Conservation (phyloP, 2,888 invertebrate species). For the Prionchulus punctatus region DNA sequence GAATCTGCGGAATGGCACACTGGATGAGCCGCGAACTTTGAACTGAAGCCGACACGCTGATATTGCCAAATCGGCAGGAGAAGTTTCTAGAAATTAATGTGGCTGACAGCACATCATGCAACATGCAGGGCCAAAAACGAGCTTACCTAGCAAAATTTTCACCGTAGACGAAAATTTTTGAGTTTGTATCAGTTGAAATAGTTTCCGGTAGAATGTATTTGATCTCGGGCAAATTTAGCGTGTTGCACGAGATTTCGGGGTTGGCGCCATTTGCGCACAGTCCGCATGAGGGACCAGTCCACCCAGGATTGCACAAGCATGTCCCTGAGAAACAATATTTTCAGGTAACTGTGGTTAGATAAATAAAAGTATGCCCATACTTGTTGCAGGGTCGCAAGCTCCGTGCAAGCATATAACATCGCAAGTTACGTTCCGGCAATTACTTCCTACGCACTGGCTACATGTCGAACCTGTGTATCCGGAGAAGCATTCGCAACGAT, state of each 20-base stretch:
- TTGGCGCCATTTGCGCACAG: background rate
- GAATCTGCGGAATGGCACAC: no score
- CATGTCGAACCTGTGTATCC: background rate
- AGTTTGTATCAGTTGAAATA: background rate
- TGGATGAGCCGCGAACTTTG: no score
- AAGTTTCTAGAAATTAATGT: no score
- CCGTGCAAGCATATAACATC: no score
- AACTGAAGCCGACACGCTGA: no score
- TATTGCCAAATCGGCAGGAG: no score
- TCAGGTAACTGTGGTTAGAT: no score
- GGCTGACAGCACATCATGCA: no score
- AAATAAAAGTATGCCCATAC: no score
- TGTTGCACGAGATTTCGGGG: background rate
- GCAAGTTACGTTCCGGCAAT: no score
- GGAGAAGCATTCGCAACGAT: background rate
- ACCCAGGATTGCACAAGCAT: background rate
- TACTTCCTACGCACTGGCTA: background rate
- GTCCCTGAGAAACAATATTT: background rate
- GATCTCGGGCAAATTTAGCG: background rate
- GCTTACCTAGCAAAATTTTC: background rate
- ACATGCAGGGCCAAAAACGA: background rate
- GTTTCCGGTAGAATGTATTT: background rate
- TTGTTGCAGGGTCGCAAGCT: no score
- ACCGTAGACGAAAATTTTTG: background rate
- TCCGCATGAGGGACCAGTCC: background rate